Evolutionary conservation across 2,113 vertebrate species (phyloP).

Genomic region (Campylomormyrus tamandua): DNA sequence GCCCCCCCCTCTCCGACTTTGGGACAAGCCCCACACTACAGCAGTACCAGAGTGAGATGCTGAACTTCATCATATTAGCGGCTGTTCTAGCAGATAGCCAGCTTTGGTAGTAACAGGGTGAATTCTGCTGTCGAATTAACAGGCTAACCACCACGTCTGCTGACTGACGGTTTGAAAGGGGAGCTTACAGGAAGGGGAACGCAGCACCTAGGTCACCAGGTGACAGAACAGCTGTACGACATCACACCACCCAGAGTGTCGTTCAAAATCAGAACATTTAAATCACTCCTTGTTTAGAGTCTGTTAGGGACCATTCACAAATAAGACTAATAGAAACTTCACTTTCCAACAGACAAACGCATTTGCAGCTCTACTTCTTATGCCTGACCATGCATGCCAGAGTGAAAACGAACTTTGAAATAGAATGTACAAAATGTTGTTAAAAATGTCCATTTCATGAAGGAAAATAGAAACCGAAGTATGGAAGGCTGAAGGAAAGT

Average conservation of each 20-base stretch:
- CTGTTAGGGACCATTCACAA: background rate
- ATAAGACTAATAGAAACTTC: background rate
- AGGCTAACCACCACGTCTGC: background rate
- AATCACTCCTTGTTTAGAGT: background rate
- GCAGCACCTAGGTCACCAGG: background rate
- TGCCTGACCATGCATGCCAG: background rate
- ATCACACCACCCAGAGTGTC: background rate
- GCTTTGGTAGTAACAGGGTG: background rate
- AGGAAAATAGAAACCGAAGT: background rate
- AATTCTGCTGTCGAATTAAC: background rate
- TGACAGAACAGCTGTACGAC: background rate
- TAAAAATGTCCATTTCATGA: background rate
- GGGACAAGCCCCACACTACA: background rate
- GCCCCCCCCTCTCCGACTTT: background rate
- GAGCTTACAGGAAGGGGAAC: background rate
- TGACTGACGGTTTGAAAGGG: background rate
- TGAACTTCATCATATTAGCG: background rate
- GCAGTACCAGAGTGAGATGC: background rate
- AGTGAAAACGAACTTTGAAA: background rate
- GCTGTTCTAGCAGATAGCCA: background rate
- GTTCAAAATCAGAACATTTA: background rate
- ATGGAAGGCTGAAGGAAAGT: background rate
- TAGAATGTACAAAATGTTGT: background rate
- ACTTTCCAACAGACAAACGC: background rate
- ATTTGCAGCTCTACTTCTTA: background rate